Percentiles rank a stretch among this genome's conserved stretches.
These are phyloP conservation scores for Nudaria mundana DNA, from an alignment of 2,888 invertebrate species.

Conservation along the genomic window DNA sequence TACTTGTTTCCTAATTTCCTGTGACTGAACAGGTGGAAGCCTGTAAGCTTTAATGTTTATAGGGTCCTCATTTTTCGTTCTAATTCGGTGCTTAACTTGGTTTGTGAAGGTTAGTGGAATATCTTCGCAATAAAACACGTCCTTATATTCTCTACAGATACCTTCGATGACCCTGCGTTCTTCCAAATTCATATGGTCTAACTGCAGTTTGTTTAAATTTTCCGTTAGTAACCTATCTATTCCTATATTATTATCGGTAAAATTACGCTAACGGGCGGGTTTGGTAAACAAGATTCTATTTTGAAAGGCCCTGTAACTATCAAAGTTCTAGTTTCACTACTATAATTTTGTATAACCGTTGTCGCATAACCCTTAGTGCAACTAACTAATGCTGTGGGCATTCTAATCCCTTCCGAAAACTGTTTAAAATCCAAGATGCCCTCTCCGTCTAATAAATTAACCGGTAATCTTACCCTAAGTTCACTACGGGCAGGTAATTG, in stretches of 20 bases:
- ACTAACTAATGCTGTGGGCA: no score
- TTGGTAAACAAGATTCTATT: not conserved
- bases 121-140: not conserved
- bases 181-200: no score
- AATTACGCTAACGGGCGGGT: not conserved
- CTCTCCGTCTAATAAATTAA: no score
- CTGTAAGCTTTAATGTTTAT: no score
- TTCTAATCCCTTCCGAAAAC: not conserved
- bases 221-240: no score
- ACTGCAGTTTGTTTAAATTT: no score
- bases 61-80: not conserved
- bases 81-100: not conserved
- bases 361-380: no score
- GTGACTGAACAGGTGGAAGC: not conserved
- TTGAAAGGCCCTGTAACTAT: not conserved
- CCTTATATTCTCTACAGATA: not conserved
- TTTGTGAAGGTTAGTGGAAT: not conserved
- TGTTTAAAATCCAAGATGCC: not conserved
- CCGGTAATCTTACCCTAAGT: not conserved
- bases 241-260: no score
- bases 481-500: not conserved
- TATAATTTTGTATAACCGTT: not conserved
- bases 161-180: not conserved
- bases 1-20: slow-evolving; percentile 24
- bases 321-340: not conserved